Evolutionary conservation across 2,888 invertebrate genomes (phyloP).

Genomic region (Choreutis nemorana): DNA sequence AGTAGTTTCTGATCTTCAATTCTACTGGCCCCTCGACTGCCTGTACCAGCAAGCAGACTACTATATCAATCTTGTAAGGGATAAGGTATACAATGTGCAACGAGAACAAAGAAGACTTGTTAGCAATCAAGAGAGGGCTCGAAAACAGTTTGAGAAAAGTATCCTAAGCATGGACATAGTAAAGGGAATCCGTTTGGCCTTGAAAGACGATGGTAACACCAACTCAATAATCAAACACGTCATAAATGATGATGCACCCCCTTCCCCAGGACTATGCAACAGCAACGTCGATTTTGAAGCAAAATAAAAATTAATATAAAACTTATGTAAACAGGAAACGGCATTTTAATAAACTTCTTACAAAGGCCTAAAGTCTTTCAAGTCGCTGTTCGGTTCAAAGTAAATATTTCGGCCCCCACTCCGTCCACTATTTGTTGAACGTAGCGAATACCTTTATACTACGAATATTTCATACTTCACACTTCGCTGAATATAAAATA

Average conservation of each 20-base stretch:
- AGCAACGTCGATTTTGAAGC: no score
- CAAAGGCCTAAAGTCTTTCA: no score
- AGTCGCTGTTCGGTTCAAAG: no score
- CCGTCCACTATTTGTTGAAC: slow-evolving; percentile 21
- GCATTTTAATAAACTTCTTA: no score
- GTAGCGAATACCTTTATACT: slow-evolving; percentile 20
- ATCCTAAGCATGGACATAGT: slow-evolving; percentile 26
- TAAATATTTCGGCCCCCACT: no score
- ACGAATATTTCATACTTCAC: slow-evolving; percentile 26
- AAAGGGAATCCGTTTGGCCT: no score
- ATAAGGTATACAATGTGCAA: slow-evolving; percentile 33
- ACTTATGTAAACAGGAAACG: no score
- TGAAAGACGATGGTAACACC: no score
- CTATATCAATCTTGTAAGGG: slow-evolving; percentile 29
- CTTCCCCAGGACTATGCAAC: no score
- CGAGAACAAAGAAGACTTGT: slow-evolving; percentile 29
- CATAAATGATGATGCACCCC: no score
- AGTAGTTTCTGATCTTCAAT: slow-evolving; percentile 32
- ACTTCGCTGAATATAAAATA: slow-evolving; percentile 21
- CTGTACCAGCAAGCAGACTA: slow-evolving; percentile 32
- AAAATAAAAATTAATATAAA: no score
- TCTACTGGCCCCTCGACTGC: slow-evolving; percentile 37
- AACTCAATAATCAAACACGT: no score
- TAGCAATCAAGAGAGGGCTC: slow-evolving; percentile 30
- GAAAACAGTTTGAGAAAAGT: slow-evolving; percentile 31